Evolutionary conservation across 2,797 vertebrate species (phyloP).

Genomic region (Pipistrellus pipistrellus): DNA sequence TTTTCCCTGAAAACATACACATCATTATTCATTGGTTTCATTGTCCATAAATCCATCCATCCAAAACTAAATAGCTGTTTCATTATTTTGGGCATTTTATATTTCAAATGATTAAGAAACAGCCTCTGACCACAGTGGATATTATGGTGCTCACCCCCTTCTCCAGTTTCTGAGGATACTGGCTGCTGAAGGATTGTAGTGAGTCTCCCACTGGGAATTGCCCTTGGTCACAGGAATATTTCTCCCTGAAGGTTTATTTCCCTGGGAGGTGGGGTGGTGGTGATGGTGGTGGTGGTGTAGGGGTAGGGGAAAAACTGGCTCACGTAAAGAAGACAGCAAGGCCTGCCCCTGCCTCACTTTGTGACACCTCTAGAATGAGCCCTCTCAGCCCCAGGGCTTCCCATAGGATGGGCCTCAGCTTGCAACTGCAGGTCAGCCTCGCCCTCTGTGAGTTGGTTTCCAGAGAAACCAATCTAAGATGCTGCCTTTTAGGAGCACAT

Average conservation of each 20-base stretch:
- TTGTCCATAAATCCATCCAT: neutral
- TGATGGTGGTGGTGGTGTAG: neutral
- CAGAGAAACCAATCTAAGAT: no score
- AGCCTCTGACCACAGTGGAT: neutral
- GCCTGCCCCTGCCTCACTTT: neutral
- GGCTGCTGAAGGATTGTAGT: neutral
- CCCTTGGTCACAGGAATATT: neutral
- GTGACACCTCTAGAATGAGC: neutral
- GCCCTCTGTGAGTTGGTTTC: neutral
- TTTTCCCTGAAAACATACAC: neutral
- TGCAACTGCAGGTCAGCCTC: neutral
- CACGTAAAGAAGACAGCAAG: neutral
- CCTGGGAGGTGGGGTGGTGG: neutral
- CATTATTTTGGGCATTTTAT: neutral
- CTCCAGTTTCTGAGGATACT: neutral
- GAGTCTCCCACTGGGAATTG: neutral
- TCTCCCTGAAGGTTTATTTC: neutral
- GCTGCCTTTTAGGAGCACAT: no score
- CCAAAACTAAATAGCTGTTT: neutral
- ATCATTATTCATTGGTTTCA: neutral
- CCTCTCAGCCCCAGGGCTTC: no score
- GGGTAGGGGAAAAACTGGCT: neutral
- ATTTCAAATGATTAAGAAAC: neutral
- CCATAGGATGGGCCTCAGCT: neutral
- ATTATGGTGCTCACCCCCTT: rapidly evolving